Base-by-base conservation (phyloP, 2,797 vertebrate genomes). In the Ammospiza maritima region DNA sequence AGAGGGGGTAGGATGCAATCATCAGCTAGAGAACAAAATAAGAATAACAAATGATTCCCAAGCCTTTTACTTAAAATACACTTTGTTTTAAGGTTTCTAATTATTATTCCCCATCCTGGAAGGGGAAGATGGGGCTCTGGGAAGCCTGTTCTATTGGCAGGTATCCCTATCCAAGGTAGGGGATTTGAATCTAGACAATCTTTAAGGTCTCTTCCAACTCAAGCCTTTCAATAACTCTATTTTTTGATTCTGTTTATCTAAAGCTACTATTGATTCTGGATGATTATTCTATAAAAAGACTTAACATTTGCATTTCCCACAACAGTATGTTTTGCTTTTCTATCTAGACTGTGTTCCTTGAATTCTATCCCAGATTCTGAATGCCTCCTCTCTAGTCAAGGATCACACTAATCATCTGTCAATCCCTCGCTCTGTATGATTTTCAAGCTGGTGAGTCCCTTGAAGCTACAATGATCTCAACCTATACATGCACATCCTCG, bases 141-240 rank as follows among this genome's bases (percentile, higher is more conserved):
- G 30, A 29, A 36, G 15, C 19, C 13, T 25, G 30, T 8, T 32
- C 23, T 27, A 36, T 22, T 48, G 30, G 32, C 64, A 82, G 5
- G 4, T 44, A 16, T 32, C 48, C 5, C 10, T n/a, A 9, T 5
- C 6, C 11, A 15, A 0, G 2, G 16, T 10, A 42, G 19, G 13
- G 7, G 9, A 30, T 58, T 73, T 54, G 23, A 16, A 48, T 66
- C 8, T 32, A 47, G 9, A 10, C 32, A 3, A 21, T 48, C 30
- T 32, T 71, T 19, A 36, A 47, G 6, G 6, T 45, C 30, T 13
- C 17, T 42, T 72, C 30, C 19, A 32, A 36, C 4, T 13, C 34
- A 53, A 77, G 13, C 6, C 30, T 48, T 78, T 78, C 11, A 48
- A n/a, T 15, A 15, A 36, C 47, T 44, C 22, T 48, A 21, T 48